Conservation (phyloP, 1,140 invertebrate genomes). For the Zaprionus ornatus region DNA sequence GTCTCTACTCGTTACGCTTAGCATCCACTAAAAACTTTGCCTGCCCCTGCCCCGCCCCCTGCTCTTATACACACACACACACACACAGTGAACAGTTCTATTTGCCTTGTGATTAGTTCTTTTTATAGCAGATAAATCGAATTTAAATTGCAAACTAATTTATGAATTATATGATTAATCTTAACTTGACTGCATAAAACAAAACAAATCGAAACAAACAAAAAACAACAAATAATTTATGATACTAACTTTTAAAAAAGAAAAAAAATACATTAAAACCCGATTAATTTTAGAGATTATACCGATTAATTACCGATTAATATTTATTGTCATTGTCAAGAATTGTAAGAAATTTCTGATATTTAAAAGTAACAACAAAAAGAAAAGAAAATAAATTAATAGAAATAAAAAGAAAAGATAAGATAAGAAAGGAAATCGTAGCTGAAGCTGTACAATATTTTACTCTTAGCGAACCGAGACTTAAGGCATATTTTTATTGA, state of each 20-base stretch:
- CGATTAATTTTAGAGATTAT: conserved; percentile 34
- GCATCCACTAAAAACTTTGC: conserved; percentile 54
- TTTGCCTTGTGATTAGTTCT: conserved; percentile 83
- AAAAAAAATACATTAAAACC: conserved; percentile 52
- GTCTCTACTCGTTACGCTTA: conserved; percentile 52
- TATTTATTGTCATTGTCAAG: conserved; percentile 58
- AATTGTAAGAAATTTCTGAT: conserved; percentile 57
- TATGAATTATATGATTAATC: conserved; percentile 55
- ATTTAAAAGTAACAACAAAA: conserved; percentile 53
- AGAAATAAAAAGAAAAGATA: conserved; percentile 31
- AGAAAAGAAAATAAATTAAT: conserved; percentile 31
- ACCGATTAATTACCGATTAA: conserved; percentile 50
- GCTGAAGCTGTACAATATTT: conserved; percentile 62
- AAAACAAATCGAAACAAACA: conserved; percentile 37
- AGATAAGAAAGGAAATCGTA: conserved; percentile 34
- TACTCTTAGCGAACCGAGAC: conserved; percentile 65
- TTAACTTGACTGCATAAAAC: conserved; percentile 67
- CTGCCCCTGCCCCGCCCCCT: conserved; percentile 42
- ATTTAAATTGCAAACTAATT: conserved; percentile 72
- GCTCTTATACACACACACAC: background rate
- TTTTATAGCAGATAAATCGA: conserved; percentile 45
- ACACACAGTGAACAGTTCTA: conserved; percentile 48
- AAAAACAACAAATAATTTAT: conserved; percentile 59
- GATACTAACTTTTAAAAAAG: conserved; percentile 52
- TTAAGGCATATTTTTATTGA: conserved; percentile 71